Evolutionary conservation across 2,797 vertebrate genomes (phyloP), one percentile per base, ranked within the genome.

Genomic region (Loriculus beryllinus): DNA sequence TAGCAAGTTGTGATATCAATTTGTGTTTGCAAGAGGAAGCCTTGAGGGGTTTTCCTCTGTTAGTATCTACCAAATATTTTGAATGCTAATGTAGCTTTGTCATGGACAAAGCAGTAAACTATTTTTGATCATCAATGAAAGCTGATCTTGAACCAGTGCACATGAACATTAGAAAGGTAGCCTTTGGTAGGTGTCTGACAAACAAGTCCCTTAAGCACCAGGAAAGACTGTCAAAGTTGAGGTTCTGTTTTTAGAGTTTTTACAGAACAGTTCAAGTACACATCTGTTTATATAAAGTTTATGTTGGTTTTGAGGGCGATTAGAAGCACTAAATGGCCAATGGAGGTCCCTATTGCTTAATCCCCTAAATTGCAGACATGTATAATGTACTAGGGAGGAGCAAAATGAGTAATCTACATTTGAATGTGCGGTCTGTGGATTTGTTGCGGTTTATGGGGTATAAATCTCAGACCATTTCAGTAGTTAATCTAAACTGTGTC

Each of bases 281-380:
- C 2, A 14, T 28, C 4, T 1, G 0, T 59, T 63, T 74, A 6
- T 3, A 1, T 54, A 0, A 81, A 75, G 4, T 52, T 35, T 12
- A 28, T 51, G 2, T 4, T n/a, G 2, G 2, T 43, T 70, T 20
- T 76, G 37, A 63, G 31, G 25, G 62, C 35, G 29, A 37, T 7
- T 18, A 45, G 10, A 47, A 77, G 60, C 3, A 7, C 4, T 15
- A 14, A n/a, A 10, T 52, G 42, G 37, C 8, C 14, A 0, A 2
- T 18, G 3, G 13, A 40, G 16, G 12, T 59, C 10, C 17, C 15
- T 49, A 1, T 14, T 59, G 15, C 20, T 71, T 75, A 64, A 22
- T 70, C 37, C 40, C 69, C 20, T 31, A 43, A 18, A 1, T 63
- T 70, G 33, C 15, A 37, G 39, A 8, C 0, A 3, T 6, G 1